phyloP scores from a whole-genome alignment of 2,797 vertebrate genomes.

The Sphenopsis melanotis region DNA sequence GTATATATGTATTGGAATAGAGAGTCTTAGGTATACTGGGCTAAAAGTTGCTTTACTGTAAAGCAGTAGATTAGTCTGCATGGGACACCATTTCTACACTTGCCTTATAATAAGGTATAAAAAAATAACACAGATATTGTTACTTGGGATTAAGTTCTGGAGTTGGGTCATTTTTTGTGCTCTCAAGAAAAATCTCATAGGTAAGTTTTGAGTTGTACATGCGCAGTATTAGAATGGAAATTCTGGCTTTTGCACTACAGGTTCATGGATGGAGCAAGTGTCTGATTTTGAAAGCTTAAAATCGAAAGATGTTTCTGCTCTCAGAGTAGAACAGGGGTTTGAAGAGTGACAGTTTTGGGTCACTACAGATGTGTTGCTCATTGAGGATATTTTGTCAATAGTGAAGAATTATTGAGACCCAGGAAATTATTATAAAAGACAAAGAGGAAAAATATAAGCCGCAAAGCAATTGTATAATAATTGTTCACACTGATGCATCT shows the following conservation, averaged over 20 bases:
- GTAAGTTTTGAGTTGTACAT: neutral
- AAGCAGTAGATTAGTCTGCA: neutral
- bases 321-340: neutral
- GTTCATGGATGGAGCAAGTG: neutral
- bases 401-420: neutral
- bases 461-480: neutral
- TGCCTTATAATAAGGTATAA: neutral
- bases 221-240: neutral
- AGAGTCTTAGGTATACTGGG: neutral
- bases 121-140: neutral
- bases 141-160: neutral
- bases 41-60: neutral
- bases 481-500: neutral
- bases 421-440: neutral
- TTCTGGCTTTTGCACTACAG: neutral
- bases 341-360: neutral
- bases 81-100: neutral
- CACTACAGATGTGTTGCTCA: neutral
- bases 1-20: neutral
- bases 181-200: neutral
- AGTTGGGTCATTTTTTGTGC: neutral
- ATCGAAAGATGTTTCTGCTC: neutral
- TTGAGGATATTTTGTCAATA: neutral
- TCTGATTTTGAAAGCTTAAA: neutral
- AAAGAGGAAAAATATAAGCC: neutral